phyloP scores from a whole-genome alignment of 2,888 invertebrate species.

The Boloria euphrosyne region DNA sequence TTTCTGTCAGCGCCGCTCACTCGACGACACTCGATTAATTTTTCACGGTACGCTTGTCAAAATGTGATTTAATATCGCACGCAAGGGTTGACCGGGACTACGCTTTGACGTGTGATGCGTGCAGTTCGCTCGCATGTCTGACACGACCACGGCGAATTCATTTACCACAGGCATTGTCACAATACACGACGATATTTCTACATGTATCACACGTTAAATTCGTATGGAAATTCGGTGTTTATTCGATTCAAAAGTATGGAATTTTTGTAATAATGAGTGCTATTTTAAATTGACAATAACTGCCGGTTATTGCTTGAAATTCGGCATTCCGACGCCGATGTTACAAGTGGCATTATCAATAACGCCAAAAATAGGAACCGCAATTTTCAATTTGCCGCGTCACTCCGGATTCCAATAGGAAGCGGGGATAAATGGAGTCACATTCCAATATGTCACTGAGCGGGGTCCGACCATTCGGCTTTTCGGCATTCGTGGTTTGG shows the following conservation, averaged over 20 bases:
- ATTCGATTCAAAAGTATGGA: slow-evolving; percentile 23
- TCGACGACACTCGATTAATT: slow-evolving; percentile 81
- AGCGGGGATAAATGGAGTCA: slow-evolving; percentile 81
- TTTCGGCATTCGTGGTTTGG: slow-evolving; percentile 70
- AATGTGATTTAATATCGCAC: slow-evolving; percentile 78
- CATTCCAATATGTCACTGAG: slow-evolving; percentile 81
- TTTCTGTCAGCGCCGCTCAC: slow-evolving; percentile 64
- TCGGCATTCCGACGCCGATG: slow-evolving; percentile 45
- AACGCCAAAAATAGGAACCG: slow-evolving; percentile 77
- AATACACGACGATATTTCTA: slow-evolving; percentile 3
- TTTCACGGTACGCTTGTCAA: slow-evolving; percentile 82
- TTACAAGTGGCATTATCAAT: slow-evolving; percentile 74
- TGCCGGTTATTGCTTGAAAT: slow-evolving; percentile 47
- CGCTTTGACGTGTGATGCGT: slow-evolving; percentile 75
- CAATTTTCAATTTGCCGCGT: slow-evolving; percentile 81
- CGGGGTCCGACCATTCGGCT: slow-evolving; percentile 71
- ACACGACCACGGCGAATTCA: slow-evolving; percentile 29
- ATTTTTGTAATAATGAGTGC: slow-evolving; percentile 35
- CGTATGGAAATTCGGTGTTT: slow-evolving; percentile 11
- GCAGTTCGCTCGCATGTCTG: slow-evolving; percentile 43
- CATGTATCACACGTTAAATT: slow-evolving; percentile 15
- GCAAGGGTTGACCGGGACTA: slow-evolving; percentile 61
- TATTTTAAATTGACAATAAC: slow-evolving; percentile 42
- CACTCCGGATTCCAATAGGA: slow-evolving; percentile 83
- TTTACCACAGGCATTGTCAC: slow-evolving; percentile 32